Conservation (phyloP, 2,797 vertebrate genomes). For the Loriculus beryllinus region DNA sequence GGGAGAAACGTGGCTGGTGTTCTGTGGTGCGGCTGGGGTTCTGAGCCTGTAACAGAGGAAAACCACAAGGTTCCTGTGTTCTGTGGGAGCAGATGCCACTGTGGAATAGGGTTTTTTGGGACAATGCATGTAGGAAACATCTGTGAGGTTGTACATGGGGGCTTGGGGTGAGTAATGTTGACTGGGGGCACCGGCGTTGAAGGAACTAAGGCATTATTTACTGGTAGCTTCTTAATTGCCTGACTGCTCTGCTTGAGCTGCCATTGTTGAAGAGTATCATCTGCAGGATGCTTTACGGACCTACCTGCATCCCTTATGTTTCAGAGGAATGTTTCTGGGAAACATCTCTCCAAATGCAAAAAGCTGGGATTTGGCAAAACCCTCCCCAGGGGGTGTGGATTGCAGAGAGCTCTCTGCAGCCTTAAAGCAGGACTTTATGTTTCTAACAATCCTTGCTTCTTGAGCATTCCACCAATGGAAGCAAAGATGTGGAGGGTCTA, state of each 20-base stretch:
- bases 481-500: accelerated
- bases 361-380: neutral
- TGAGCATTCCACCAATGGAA: accelerated
- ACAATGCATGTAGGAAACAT: accelerated
- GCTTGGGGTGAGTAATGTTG: neutral
- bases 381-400: neutral
- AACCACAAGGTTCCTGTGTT: neutral
- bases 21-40: neutral
- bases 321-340: accelerated
- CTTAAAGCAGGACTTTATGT: accelerated
- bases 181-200: neutral
- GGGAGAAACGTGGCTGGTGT: neutral
- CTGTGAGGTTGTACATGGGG: neutral
- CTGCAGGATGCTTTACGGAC: neutral
- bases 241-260: accelerated
- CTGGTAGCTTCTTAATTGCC: neutral
- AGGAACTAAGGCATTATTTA: neutral
- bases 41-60: neutral
- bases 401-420: neutral
- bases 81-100: neutral
- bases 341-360: neutral
- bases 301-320: neutral
- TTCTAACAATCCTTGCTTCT: neutral
- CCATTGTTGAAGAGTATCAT: accelerated
- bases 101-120: neutral